Base-by-base conservation (phyloP, 2,797 vertebrate species). In the Dicrostonyx torquatus region DNA sequence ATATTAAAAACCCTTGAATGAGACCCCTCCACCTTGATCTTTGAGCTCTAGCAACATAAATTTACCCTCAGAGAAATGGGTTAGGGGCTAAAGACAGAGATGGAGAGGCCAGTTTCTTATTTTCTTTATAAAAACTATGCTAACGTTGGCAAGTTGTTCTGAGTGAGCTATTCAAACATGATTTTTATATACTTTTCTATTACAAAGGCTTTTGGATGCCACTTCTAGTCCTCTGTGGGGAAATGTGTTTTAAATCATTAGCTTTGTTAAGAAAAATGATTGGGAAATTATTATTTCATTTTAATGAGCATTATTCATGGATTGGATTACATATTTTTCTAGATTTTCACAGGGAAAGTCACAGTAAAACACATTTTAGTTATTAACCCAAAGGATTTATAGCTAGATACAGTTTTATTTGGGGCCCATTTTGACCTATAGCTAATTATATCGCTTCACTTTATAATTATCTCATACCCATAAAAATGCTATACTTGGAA, bases 181-280 rank as follows among this genome's bases (percentile, higher is more conserved):
- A 34, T 58, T 73, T 92, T 87, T 40, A 87, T 34, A 53, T 58
- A 22, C 12, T 58, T 88, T 88, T 53, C n/a, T 22, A 73, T 43
- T 20, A 55, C 22, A 66, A 9, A 64, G 1, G 18, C 37, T 24
- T 82, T 87, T 77, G 20, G 7, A 92, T 20, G 34, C 13, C 24
- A 70, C 86, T 87, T 66, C 31, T 78, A 40, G 40, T 86, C 2
- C 29, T 88, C 73, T 90, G 11, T 91, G 48, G 24, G 43, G n/a
- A 93, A 95, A 94, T 76, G 10, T 76, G 18, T 80, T 95, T 95
- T 53, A 80, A 80, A 75, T 85, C 37, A 45, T 64, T 86, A 45
- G 2, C 34, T 80, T 79, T 34, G 4, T 60, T 60, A 55, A 82
- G 40, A 29, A 84, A 84, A 94, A 89, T 40, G 29, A 9, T 64